Evolutionary conservation across 1,140 invertebrate genomes (phyloP).

Genomic region (Holcopasites calliopsidis): DNA sequence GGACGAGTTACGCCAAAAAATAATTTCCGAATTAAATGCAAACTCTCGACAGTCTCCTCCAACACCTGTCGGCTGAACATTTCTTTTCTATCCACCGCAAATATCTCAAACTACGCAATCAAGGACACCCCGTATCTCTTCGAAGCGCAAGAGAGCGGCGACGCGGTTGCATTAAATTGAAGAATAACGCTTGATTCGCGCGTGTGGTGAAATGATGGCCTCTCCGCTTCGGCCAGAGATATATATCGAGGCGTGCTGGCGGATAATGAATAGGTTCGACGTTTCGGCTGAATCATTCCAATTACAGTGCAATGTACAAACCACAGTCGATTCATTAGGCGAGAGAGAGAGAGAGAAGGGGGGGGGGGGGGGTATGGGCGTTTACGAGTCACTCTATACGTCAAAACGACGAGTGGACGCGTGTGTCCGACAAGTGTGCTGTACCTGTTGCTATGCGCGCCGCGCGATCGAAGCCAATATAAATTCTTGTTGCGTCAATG

Average conservation of each 20-base stretch:
- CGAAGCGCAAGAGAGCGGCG: not conserved
- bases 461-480: conserved; percentile 50
- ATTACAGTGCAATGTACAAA: not conserved
- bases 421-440: conserved; percentile 42
- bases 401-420: conserved; percentile 12
- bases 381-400: conserved; percentile 52
- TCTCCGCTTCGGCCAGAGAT: not conserved
- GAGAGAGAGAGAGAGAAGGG: not conserved
- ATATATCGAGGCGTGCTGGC: not conserved
- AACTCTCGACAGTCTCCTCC: no score
- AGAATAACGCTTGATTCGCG: not conserved
- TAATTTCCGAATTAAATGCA: no score
- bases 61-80: no score
- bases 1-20: no score
- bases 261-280: conserved; percentile 14
- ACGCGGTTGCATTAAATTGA: not conserved
- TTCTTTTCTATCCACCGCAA: no score
- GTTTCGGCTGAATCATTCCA: conserved; percentile 28
- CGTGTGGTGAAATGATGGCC: not conserved
- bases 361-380: not conserved
- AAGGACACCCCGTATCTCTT: no score
- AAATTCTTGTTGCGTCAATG: conserved; percentile 61
- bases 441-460: conserved; percentile 54
- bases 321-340: conserved; percentile 25
- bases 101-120: no score